Conservation (phyloP, 2,797 vertebrate genomes). For the Crypturellus tataupa region DNA sequence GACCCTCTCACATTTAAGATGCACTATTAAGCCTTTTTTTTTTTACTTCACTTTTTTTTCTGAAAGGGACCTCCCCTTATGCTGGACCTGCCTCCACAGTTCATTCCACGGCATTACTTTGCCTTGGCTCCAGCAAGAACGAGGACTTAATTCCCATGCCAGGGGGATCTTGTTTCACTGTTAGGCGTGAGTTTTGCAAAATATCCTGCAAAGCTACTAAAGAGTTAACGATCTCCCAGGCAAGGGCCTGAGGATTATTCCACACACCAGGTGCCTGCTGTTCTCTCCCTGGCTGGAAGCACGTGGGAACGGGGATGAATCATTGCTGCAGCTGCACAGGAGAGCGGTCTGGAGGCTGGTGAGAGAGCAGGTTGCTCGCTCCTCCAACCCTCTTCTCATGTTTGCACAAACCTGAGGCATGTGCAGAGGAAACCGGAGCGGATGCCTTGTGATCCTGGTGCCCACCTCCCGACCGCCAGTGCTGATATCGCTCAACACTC, state of each 20-base stretch:
- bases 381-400: neutral
- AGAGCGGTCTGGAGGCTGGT: constrained; percentile 57
- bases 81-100: rapidly evolving
- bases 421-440: neutral
- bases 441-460: rapidly evolving
- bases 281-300: constrained; percentile 56
- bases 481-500: neutral
- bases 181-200: neutral
- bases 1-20: neutral
- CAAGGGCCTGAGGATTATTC: constrained; percentile 61
- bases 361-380: neutral
- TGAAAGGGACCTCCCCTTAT: neutral
- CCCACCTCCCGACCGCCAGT: neutral
- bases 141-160: rapidly evolving
- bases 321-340: constrained; percentile 62
- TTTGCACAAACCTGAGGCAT: neutral
- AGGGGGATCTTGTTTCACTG: neutral
- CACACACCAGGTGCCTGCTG: constrained; percentile 72
- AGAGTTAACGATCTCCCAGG: constrained; percentile 40
- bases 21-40: neutral
- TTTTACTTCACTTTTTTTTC: neutral
- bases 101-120: neutral
- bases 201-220: neutral
- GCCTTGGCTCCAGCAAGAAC: neutral
- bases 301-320: constrained; percentile 63